Base-by-base conservation (phyloP, 2,797 vertebrate genomes). In the Gouania willdenowi region DNA sequence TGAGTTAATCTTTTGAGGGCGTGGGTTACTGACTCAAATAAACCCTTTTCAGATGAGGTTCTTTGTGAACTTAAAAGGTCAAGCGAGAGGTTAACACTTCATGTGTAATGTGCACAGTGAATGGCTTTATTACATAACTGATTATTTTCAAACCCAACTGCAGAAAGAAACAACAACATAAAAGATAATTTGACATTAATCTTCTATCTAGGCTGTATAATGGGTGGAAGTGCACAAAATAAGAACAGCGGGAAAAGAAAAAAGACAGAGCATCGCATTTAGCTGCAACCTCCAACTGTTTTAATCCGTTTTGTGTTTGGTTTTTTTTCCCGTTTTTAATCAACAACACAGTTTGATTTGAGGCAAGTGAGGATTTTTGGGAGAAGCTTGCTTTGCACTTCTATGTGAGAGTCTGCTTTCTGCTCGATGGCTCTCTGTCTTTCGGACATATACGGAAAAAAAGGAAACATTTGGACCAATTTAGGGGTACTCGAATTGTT, bases 1-100 rank as follows among this genome's bases (percentile, higher is more conserved):
- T 53, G n/a, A n/a, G n/a, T n/a, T n/a, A 19, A 2, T 51, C 23
- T 60, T 71, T 55, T 27, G 39, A 57, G 39, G 17, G 27, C 14
- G 49, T 45, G 30, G 23, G 33, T 42, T 45, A 65, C 27, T 39
- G 32, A 55, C 51, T 29, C 7, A 14, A 62, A 35, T 29, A 47
- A 59, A 49, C 21, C 55, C 15, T 29, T 41, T 5, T n/a, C 24
- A 43, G 10, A 15, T 30, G 33, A 30, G 27, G 43, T 35, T 56
- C 46, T 6, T 20, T 38, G 9, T 23, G 21, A 67, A 64, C 68
- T 68, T 3, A 30, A 20, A 20, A 20, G 6, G 14, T 25, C 39
- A 14, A 24, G 55, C 31, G 31, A 68, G 4, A 42, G 4, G 19
- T 39, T 53, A 16, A 50, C 21, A 43, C n/a, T 42, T 62, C 25